Percentiles rank a stretch among this genome's conserved stretches.
Conservation (phyloP, 2,797 vertebrate species). For the Pipistrellus nathusii region DNA sequence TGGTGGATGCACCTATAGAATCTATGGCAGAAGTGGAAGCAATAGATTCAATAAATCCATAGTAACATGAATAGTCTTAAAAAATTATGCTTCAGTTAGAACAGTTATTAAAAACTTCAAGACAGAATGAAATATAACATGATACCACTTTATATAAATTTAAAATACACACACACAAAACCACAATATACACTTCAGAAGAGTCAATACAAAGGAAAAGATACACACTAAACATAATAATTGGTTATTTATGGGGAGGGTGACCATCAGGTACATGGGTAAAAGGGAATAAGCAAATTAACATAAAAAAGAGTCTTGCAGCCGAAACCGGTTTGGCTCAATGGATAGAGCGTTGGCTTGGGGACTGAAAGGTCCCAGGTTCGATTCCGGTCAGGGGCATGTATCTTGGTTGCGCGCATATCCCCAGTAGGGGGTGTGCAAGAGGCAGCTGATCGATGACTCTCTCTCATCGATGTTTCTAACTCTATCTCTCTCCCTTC, state of each 20-base stretch:
- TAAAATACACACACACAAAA: constrained; percentile 50
- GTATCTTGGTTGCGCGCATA: too few relatives aligned
- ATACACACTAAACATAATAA: constrained; percentile 1
- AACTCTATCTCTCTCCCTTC: too few relatives aligned
- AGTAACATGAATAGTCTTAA: neutral
- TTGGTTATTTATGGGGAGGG: constrained; percentile 1
- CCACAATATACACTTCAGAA: neutral
- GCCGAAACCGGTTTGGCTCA: too few relatives aligned
- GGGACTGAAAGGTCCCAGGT: too few relatives aligned
- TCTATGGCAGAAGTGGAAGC: neutral
- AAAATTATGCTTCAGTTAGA: constrained; percentile 6
- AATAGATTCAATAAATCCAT: constrained; percentile 30
- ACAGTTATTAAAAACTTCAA: constrained; percentile 34
- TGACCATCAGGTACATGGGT: neutral
- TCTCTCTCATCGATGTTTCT: too few relatives aligned
- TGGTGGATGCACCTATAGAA: neutral
- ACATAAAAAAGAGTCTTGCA: neutral
- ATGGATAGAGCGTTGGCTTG: too few relatives aligned
- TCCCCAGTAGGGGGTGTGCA: too few relatives aligned
- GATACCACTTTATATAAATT: constrained; percentile 53
- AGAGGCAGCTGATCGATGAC: too few relatives aligned
- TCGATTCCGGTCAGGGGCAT: too few relatives aligned
- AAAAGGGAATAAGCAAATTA: constrained; percentile 40
- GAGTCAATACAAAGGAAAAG: constrained; percentile 39
- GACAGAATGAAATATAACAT: constrained; percentile 51